A percentile compares a stretch with the other conserved stretches of the same genome.
Conservation (phyloP, 2,113 vertebrate species). For the Dicaeum eximium region DNA sequence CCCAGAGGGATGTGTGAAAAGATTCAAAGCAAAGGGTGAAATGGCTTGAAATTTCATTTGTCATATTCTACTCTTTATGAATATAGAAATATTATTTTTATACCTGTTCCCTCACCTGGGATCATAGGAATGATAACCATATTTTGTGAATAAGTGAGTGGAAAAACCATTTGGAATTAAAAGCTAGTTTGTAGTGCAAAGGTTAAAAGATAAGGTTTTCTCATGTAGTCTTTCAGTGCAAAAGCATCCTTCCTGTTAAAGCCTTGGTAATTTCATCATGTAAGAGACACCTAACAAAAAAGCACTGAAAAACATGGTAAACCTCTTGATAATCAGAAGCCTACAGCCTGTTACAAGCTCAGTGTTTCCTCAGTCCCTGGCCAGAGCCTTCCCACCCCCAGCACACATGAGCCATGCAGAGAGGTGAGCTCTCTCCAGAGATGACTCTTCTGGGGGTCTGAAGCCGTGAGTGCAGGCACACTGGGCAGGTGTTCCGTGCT, state of each 20-base stretch:
- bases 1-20: background rate
- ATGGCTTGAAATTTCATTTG: background rate
- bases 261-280: background rate
- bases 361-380: background rate
- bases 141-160: background rate
- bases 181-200: background rate
- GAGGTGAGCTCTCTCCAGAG: background rate
- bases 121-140: background rate
- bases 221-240: background rate
- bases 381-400: background rate
- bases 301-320: background rate
- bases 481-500: accelerated
- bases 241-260: background rate
- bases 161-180: background rate
- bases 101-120: background rate
- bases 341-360: background rate
- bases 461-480: background rate
- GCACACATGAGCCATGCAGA: background rate
- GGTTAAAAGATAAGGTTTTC: background rate
- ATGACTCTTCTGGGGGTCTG: background rate
- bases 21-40: background rate
- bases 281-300: background rate
- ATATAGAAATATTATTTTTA: background rate
- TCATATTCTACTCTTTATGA: background rate
- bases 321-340: background rate